Base-by-base conservation (phyloP, 2,797 vertebrate species). In the Squalus acanthias region DNA sequence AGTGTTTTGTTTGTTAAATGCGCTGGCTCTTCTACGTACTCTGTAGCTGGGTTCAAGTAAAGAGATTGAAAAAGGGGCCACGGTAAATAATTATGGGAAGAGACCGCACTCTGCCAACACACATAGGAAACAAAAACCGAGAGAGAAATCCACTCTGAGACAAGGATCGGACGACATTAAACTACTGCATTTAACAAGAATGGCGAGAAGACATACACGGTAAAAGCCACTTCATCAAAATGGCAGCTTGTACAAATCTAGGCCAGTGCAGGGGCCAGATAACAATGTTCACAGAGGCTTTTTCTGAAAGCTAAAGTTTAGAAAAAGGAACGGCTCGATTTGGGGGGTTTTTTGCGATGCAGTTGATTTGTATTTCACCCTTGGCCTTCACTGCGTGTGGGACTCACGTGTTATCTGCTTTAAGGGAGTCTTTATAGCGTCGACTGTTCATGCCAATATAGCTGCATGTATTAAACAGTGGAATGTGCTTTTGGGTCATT, bases 401-500 rank as follows among this genome's bases (percentile, higher is more conserved):
- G 87, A 60, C 1, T 53, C 87, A 89, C 87, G 87, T 60, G 20
- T 33, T 12, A 89, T 57, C 26, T 29, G 53, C 8, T 60, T 57
- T 2, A 12, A 89, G 87, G 26, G 82, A 22, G 46, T 3, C 26
- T 57, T 50, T 20, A 57, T 13, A 15, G 6, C 33, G 13, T 65
- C 1, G 20, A 6, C 20, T 9, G 33, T 33, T 20, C 8, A 0
- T 17, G 29, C 33, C 89, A 93, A 33, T 39, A 69, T 69, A 46
- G 63, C 65, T 93, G 91, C n/a, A 46, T 39, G n/a, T 46, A 0
- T 24, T 67, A 39, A n/a, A 69, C 8, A 69, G 46, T 2, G 72
- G 94, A 95, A 95, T 95, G 94, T 57, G 50, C 94, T 74, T 60
- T 60, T 95, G 94, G 94, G 20, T 57, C 67, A 50, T 29, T 72